Evolutionary conservation across 37 sponge, comb jelly and placozoan genomes (phyloP).

Genomic region (Haliclona indistincta): DNA sequence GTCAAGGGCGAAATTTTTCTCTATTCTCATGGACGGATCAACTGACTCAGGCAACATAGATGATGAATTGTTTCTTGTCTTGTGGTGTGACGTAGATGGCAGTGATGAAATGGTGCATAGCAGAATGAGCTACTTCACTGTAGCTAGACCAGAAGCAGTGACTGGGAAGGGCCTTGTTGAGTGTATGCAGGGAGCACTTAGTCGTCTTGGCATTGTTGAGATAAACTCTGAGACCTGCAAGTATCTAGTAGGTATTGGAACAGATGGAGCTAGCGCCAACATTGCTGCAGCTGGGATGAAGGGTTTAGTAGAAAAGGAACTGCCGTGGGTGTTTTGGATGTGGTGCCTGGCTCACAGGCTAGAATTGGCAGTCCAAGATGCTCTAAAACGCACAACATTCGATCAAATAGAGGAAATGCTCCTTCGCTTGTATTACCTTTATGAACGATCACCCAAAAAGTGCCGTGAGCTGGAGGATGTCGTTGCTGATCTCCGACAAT

Average conservation of each 20-base stretch:
- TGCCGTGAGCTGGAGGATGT: conserved; percentile 62
- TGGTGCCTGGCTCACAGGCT: conserved; percentile 74
- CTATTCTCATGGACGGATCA: conserved; percentile 47
- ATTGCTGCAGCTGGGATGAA: conserved; percentile 49
- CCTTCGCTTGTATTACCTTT: conserved; percentile 50
- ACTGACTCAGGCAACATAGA: conserved; percentile 57
- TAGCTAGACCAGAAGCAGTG: conserved; percentile 32
- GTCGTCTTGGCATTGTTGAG: conserved; percentile 36
- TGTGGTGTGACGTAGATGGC: conserved; percentile 48
- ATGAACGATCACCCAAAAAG: conserved; percentile 65
- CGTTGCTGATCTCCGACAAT: conserved; percentile 42
- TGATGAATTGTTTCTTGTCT: conserved; percentile 52
- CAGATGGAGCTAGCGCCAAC: conserved; percentile 69
- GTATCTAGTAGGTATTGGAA: conserved; percentile 53
- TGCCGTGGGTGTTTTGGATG: conserved; percentile 80
- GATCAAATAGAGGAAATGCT: conserved; percentile 71
- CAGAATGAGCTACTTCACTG: conserved; percentile 29
- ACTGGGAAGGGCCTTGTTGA: conserved; percentile 48
- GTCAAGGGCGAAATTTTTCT: conserved; percentile 49
- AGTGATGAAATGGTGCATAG: conserved; percentile 54
- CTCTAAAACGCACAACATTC: conserved; percentile 60
- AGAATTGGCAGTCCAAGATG: conserved; percentile 64
- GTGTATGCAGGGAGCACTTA: conserved; percentile 12
- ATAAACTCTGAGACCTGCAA: conserved; percentile 40
- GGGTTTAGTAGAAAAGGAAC: conserved; percentile 52